Evolutionary conservation across 1,140 invertebrate species (phyloP), one percentile per base, ranked within the genome.

Genomic region (Pissodes strobi): DNA sequence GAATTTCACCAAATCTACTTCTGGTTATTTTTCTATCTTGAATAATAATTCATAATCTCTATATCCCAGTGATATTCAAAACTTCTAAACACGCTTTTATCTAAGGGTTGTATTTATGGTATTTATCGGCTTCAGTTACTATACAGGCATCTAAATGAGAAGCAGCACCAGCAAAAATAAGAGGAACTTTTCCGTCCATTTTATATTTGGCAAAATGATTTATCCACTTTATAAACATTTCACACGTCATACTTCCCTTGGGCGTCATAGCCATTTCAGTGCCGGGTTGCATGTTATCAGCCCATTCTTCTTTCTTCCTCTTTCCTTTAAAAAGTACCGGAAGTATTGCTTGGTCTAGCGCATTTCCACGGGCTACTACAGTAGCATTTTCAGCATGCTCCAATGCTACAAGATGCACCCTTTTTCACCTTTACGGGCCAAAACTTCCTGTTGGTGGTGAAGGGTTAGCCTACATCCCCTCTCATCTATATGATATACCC

Each of bases 401-500:
- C 10, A 49, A 49, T 10, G 69, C 70, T 8, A 72, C 37, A 34
- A 70, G 39, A 70, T 75, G 74, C 41, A 78, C 72, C 53, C 67
- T 69, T 72, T 73, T 5, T 53, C 38, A 6, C 71, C 70, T 64
- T 67, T 74, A 65, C 51, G n/a, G 18, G 69, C 68, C 5, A 74
- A n/a, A n/a, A 78, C 72, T 41, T 46, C 39, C 62, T 68, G 73
- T 51, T 76, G 70, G 15, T 79, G 56, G 51, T 81, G 77, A 5
- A 80, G 6, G n/a, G n/a, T n/a, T n/a, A n/a, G n/a, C n/a, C n/a
- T n/a, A n/a, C n/a, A n/a, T n/a, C n/a, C n/a, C n/a, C 80, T 81
- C 67, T 81, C 77, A 69, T 80, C 79, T 59, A 80, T 71, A 60
- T 80, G 79, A 59, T 69, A 79, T 17, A 80, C 74, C 10, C 45